Evolutionary conservation across 2,113 vertebrate species (phyloP).

Genomic region (Aegotheles bennettii): DNA sequence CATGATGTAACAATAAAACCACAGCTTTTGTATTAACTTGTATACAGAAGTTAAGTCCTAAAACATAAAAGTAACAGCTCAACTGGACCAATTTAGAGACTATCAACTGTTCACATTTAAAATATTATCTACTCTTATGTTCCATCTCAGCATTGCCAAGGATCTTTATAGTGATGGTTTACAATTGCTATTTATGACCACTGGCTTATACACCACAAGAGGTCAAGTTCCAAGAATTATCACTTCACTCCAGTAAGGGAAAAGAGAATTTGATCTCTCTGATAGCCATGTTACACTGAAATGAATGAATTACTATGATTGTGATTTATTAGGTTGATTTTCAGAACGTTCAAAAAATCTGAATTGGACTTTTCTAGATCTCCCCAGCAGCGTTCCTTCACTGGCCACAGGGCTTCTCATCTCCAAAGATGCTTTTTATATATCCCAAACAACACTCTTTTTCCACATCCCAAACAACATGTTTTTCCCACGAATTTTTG

Average conservation of each 20-base stretch:
- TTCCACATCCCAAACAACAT: not conserved
- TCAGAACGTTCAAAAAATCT: not conserved
- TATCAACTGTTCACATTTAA: not conserved
- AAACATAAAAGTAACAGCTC: not conserved
- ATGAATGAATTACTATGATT: not conserved
- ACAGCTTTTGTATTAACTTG: not conserved
- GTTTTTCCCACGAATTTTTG: not conserved
- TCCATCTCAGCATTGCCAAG: not conserved
- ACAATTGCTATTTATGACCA: not conserved
- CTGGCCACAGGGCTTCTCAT: not conserved
- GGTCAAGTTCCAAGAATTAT: not conserved
- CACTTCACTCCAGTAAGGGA: not conserved
- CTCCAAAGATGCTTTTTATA: not conserved
- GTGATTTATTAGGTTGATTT: not conserved
- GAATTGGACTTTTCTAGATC: not conserved
- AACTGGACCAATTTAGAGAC: not conserved
- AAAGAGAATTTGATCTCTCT: not conserved
- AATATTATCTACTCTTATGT: not conserved
- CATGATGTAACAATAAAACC: not conserved
- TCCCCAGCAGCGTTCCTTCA: not conserved
- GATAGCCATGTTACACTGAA: not conserved
- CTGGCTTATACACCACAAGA: not conserved
- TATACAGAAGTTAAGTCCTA: not conserved
- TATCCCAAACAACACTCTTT: not conserved
- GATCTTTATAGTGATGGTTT: not conserved